Base-by-base conservation (phyloP, 2,113 vertebrate genomes). In the Sylvicapra grimmia region DNA sequence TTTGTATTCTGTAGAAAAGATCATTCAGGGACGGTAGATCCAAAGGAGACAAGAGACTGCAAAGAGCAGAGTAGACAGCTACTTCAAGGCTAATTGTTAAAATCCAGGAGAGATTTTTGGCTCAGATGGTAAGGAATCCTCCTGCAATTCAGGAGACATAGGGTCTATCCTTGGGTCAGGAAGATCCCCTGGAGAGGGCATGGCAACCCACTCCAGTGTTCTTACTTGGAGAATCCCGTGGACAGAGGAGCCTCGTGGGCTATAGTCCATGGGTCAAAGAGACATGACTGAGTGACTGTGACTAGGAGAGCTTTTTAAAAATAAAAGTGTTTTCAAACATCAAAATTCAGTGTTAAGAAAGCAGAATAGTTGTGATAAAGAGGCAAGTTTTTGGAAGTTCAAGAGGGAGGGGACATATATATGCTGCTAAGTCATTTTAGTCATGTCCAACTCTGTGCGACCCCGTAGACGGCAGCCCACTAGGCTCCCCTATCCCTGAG, bases 1-100 rank as follows among this genome's bases (percentile, higher is more conserved):
- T 47, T 87, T 86, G 36, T 84, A 44, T 97, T 92, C 79, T 93
- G 77, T 47, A 96, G 25, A 89, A 93, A 8, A 31, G 54, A 36
- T 86, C 96, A 93, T 91, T 97, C 97, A 97, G 68, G 94, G 86
- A 77, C 97, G n/a, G 89, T 21, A 88, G 86, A 59, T 96, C 49
- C 36, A 31, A 95, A 95, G 49, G 44, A 33, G 9, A 16, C 11
- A 11, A 49, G 68, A 58, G 61, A 7, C 31, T 80, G 47, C 83
- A 90, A 82, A 63, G 54, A 49, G 54, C 1, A 16, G 16, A 83
- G 12, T 3, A 3, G 19, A 56, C 47, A 96, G 56, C 2, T 77
- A 10, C 51, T 54, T 65, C 21, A 36, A 96, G 49, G 33, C 9
- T 89, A 84, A 95, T 56, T 87, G 40, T 44, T 47, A 88, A 96